A percentile compares a stretch with the other conserved stretches of the same genome.
Evolutionary conservation across 2,113 vertebrate species (phyloP).

Genomic region (Plestiodon gilberti): DNA sequence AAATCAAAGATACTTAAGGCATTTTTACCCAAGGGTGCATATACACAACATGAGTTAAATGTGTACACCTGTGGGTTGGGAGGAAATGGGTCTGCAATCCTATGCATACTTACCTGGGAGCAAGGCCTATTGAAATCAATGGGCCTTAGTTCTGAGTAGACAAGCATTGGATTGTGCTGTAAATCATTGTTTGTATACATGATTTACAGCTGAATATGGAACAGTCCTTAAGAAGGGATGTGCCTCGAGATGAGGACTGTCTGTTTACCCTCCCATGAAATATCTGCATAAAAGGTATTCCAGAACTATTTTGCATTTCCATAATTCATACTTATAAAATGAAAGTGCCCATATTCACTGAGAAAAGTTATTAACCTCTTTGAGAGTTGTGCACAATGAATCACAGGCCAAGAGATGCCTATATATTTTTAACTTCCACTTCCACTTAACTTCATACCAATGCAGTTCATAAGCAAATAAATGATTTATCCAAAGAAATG

Average conservation of each 20-base stretch:
- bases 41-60: no score
- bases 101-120: no score
- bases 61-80: no score
- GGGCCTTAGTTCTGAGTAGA: no score
- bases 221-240: not conserved
- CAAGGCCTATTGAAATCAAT: no score
- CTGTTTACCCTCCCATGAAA: not conserved
- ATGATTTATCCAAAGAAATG: conserved; percentile 56
- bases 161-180: no score
- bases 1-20: not conserved
- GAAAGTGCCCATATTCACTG: not conserved
- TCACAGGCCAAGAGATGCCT: conserved; percentile 32
- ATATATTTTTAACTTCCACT: conserved; percentile 12
- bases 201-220: not conserved
- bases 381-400: conserved; percentile 27
- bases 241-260: not conserved
- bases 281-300: not conserved
- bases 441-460: conserved; percentile 48
- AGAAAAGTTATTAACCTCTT: conserved; percentile 25
- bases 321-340: conserved; percentile 20
- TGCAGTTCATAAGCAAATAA: conserved; percentile 52
- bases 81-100: no score
- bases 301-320: not conserved
- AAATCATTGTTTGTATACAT: not conserved
- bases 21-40: no score